Conservation (phyloP, 1,140 invertebrate genomes). For the Arctopsyche grandis region DNA sequence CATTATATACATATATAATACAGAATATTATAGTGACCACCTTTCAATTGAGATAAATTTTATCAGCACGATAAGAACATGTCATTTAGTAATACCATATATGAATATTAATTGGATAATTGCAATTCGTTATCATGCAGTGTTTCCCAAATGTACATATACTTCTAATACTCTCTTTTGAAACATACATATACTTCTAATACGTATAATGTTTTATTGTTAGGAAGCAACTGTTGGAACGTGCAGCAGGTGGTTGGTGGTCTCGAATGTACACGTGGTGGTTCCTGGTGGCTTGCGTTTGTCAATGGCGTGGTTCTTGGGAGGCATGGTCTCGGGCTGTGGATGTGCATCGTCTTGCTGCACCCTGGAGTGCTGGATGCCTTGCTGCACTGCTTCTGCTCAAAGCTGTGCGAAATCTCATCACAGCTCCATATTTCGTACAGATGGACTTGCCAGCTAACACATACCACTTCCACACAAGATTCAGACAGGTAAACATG, state of each 20-base stretch:
- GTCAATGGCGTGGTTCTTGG: slow-evolving; percentile 74
- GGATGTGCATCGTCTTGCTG: slow-evolving; percentile 57
- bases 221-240: not conserved
- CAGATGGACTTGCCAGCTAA: slow-evolving; percentile 67
- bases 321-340: slow-evolving; percentile 64
- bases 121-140: no score
- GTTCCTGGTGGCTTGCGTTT: slow-evolving; percentile 68
- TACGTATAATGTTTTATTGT: no score
- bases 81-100: no score
- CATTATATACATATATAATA: not conserved
- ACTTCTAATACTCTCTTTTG: no score
- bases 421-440: slow-evolving; percentile 70
- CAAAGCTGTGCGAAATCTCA: slow-evolving; percentile 67
- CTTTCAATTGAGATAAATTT: no score
- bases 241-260: not conserved
- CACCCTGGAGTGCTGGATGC: slow-evolving; percentile 55
- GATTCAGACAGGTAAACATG: slow-evolving; percentile 61
- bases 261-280: slow-evolving; percentile 69
- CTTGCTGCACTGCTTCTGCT: slow-evolving; percentile 56
- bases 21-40: not conserved
- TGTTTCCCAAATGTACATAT: no score
- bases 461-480: slow-evolving; percentile 72
- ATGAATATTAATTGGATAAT: no score
- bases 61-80: no score
- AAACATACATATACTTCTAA: no score